A percentile compares a stretch with the other conserved stretches of the same genome.
Evolutionary conservation across 2,113 vertebrate species (phyloP).

Genomic region (Melanocharis versteri): DNA sequence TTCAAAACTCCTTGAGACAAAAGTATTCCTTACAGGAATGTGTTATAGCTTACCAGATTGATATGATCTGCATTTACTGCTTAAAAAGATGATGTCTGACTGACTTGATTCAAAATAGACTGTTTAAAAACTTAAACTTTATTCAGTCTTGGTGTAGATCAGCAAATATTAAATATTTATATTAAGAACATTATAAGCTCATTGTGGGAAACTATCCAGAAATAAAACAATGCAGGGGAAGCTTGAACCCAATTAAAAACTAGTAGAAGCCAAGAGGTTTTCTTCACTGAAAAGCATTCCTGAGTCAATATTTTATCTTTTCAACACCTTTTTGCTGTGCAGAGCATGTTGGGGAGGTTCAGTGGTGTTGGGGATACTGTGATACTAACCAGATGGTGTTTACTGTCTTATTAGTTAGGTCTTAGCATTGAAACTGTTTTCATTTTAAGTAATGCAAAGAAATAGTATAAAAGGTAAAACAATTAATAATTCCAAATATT

Average conservation of each 20-base stretch:
- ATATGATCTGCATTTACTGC: neutral
- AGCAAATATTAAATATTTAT: neutral
- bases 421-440: neutral
- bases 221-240: neutral
- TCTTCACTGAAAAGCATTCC: neutral
- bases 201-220: neutral
- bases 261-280: neutral
- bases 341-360: fast-evolving
- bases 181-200: neutral
- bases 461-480: neutral
- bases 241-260: neutral
- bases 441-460: neutral
- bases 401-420: neutral
- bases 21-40: neutral
- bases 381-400: neutral
- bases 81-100: neutral
- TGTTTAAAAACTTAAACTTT: neutral
- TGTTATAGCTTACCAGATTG: neutral
- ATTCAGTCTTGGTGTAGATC: neutral
- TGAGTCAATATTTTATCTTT: neutral
- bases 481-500: neutral
- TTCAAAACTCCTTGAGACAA: neutral
- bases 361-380: neutral
- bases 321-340: neutral
- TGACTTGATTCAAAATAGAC: neutral